A percentile compares a stretch with the other conserved stretches of the same genome.
Evolutionary conservation across 2,888 invertebrate species (phyloP).

Genomic region (Sphinx pinastri): DNA sequence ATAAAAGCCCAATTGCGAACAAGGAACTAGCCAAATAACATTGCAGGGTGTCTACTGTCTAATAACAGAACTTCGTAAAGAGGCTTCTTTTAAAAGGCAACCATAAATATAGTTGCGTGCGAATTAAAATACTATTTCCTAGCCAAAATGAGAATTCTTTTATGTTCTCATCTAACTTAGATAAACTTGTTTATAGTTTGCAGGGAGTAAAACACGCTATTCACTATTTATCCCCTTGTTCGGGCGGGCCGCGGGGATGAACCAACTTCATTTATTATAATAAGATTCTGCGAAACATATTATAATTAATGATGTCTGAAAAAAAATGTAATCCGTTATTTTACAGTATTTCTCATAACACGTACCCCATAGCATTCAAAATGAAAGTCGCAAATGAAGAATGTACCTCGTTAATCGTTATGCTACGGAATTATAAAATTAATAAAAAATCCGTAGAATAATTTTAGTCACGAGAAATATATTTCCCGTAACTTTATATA

Average conservation of each 20-base stretch:
- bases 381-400: too few species aligned
- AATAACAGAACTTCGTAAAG: constrained; percentile 23
- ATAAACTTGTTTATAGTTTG: constrained; percentile 19
- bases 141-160: constrained; percentile 27
- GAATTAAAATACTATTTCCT: constrained; percentile 23
- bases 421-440: too few species aligned
- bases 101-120: constrained; percentile 23
- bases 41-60: background rate
- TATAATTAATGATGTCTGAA: background rate
- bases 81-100: constrained; percentile 1
- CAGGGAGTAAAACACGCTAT: constrained; percentile 14
- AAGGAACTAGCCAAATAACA: constrained; percentile 9
- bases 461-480: too few species aligned
- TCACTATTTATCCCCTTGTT: constrained; percentile 24
- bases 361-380: too few species aligned
- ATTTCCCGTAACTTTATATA: too few species aligned
- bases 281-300: constrained; percentile 3
- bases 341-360: background rate
- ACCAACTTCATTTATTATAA: constrained; percentile 3
- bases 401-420: too few species aligned
- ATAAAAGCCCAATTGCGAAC: constrained; percentile 10
- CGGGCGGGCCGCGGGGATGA: background rate
- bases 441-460: too few species aligned
- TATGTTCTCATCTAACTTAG: constrained; percentile 28
- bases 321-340: constrained; percentile 6